phyloP scores from a whole-genome alignment of 2,797 vertebrate species.

The Mormyrops attenuatus region DNA sequence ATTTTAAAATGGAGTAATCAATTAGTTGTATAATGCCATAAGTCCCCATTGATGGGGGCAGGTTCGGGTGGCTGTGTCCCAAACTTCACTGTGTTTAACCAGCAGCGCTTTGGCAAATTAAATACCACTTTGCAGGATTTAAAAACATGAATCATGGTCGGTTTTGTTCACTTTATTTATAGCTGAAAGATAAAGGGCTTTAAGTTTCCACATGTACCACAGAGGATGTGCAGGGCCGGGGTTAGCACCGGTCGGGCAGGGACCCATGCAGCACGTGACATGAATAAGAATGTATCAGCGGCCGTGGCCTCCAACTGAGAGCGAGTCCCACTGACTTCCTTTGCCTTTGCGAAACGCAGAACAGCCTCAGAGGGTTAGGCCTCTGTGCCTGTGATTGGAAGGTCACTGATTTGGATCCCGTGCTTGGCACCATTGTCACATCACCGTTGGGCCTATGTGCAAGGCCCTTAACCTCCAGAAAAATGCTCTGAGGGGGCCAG shows the following conservation, averaged over 20 bases:
- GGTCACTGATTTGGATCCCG: not conserved
- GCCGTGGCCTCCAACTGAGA: not conserved
- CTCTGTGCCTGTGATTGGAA: not conserved
- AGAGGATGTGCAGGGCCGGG: not conserved
- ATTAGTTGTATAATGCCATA: not conserved
- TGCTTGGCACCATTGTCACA: not conserved
- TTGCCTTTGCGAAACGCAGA: not conserved
- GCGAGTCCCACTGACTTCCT: not conserved
- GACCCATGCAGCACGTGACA: not conserved
- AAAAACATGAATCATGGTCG: not conserved
- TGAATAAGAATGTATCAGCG: not conserved
- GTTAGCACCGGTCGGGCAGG: not conserved
- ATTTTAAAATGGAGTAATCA: not conserved
- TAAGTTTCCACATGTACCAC: not conserved
- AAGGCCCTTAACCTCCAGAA: not conserved
- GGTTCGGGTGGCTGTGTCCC: not conserved
- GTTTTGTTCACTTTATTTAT: not conserved
- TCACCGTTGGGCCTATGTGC: not conserved
- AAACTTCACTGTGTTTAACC: not conserved
- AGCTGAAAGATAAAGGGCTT: not conserved
- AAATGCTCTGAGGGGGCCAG: not conserved
- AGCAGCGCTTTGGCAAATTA: not conserved
- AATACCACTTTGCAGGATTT: not conserved
- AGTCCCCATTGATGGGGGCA: not conserved
- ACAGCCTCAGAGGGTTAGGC: not conserved